A percentile compares a stretch with the other conserved stretches of the same genome.
These are phyloP conservation scores for Drosophila elegans DNA, from an alignment of 1,140 invertebrate species.

Conservation along the genomic window DNA sequence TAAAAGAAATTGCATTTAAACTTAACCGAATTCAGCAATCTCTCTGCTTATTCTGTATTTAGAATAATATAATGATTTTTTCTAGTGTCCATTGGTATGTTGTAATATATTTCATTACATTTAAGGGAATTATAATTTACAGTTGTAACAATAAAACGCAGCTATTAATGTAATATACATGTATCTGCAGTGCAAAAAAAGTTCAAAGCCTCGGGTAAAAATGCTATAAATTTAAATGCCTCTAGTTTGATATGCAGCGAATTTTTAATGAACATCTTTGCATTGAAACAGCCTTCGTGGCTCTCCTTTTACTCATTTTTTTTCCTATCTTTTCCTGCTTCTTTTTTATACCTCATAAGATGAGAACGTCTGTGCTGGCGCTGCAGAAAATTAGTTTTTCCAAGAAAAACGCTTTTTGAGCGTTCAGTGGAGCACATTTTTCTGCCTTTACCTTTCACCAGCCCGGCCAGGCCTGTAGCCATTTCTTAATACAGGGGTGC, in stretches of 20 bases:
- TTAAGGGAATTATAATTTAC: too few relatives aligned
- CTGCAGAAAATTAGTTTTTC: slow-evolving; percentile 26
- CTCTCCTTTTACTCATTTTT: too few relatives aligned
- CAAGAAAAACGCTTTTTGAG: slow-evolving; percentile 32
- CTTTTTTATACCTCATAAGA: neutral
- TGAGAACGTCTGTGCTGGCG: neutral
- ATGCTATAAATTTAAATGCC: neutral
- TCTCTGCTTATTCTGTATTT: neutral
- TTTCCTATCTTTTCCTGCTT: neutral
- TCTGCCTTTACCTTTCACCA: neutral
- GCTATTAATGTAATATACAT: too few relatives aligned
- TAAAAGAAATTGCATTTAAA: neutral
- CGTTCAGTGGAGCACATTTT: neutral
- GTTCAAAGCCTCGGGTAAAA: neutral
- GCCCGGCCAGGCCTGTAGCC: neutral
- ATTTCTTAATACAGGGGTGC: neutral
- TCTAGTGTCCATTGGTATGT: too few relatives aligned
- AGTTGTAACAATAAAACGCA: too few relatives aligned
- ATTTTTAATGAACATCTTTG: neutral
- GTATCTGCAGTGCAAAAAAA: too few relatives aligned
- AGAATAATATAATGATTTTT: too few relatives aligned
- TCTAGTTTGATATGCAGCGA: neutral
- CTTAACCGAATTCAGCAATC: neutral
- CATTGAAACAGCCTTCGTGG: neutral
- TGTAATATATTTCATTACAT: too few relatives aligned